Base-by-base conservation (phyloP, 1,140 invertebrate species). In the Heliconius himera region DNA sequence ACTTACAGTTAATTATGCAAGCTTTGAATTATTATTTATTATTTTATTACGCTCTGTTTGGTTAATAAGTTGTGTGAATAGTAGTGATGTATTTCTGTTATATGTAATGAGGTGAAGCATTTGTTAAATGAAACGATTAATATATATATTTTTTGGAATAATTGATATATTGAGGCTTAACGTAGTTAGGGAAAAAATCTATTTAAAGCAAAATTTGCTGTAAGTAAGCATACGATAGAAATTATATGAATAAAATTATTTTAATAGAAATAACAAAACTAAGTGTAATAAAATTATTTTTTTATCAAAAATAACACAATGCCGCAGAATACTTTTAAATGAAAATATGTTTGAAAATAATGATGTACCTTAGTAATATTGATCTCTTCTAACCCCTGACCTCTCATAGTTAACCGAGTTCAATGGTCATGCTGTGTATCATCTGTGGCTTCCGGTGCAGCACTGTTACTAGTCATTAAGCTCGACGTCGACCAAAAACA, bases 391-490 rank as follows among this genome's bases (percentile, higher is more conserved):
- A 66, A 29, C 22, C 60, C 26, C 60, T 66, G 60, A 66, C 26
- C 60, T 66, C 22, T 66, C 13, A 18, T 66, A 29, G 60, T 66
- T 66, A 66, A 66, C 20, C 5, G 60, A 29, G 60, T 16, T 66
- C 60, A 66, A 26, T 66, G 60, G 60, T 66, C 22, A 66, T 66
- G 13, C 60, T 29, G 26, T 66, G 22, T 29, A 66, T 66, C 22
- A 66, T 66, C 60, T 66, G 60, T 66, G 26, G 60, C 11, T 66
- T 66, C 60, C 60, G 60, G 60, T 29, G 26, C 60, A 26, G 60
- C 60, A 26, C 60, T 66, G 60, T 66, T 29, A 66, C 60, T 66
- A 4, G 60, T 29, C 60, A 66, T 66, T 66, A 66, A 66, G 26
- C 60, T 13, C n/a, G 11, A 29, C 60, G 11, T 16, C 9, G 11